Evolutionary conservation across 1,140 invertebrate genomes (phyloP).

Genomic region (Sminthurides bifidus): DNA sequence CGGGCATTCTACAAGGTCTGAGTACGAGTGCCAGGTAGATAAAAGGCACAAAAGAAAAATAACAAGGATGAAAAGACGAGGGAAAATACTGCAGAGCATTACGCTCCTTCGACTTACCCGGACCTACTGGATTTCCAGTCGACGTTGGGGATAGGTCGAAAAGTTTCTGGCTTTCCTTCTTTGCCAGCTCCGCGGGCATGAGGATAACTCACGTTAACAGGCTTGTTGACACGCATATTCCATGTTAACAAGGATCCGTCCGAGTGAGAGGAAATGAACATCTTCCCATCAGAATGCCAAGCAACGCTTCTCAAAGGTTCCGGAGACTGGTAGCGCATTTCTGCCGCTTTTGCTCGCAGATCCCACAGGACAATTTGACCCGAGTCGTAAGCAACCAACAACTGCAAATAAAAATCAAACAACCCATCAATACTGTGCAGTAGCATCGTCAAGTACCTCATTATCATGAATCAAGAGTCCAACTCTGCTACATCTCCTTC

Average conservation of each 20-base stretch:
- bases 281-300: conserved; percentile 97
- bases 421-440: neutral
- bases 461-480: neutral
- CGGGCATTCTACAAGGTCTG: too few relatives aligned
- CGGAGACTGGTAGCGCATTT: conserved; percentile 63
- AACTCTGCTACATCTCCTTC: neutral
- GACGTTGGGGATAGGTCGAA: conserved; percentile 85
- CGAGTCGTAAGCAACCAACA: conserved; percentile 91
- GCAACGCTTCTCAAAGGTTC: conserved; percentile 73
- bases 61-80: neutral
- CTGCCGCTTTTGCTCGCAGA: conserved; percentile 64
- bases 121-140: conserved; percentile 83
- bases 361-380: conserved; percentile 95
- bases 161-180: conserved; percentile 72
- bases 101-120: conserved; percentile 54
- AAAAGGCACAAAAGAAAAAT: neutral
- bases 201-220: conserved; percentile 68
- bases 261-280: conserved; percentile 90
- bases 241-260: conserved; percentile 92
- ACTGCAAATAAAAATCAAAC: conserved; percentile 43
- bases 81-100: neutral
- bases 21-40: too few relatives aligned
- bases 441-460: neutral
- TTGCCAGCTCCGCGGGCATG: conserved; percentile 75
- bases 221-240: conserved; percentile 64